Evolutionary conservation across 2,797 vertebrate genomes (phyloP).

Genomic region (Fistularia tabacaria): DNA sequence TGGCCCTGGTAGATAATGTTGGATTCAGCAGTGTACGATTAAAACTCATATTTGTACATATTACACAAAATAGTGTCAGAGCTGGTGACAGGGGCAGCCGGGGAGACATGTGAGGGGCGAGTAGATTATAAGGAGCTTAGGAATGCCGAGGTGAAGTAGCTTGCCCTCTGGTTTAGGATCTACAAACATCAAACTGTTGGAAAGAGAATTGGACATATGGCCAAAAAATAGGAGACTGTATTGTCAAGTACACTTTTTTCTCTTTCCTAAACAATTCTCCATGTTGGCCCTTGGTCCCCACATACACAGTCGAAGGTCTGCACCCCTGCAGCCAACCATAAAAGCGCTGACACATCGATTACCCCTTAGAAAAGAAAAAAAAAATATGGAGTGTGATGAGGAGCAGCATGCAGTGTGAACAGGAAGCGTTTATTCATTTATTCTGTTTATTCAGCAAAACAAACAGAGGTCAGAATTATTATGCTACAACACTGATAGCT

Average conservation of each 20-base stretch:
- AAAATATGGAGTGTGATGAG: slow-evolving; percentile 47
- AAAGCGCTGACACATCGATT: slow-evolving; percentile 73
- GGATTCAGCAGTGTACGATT: slow-evolving; percentile 23
- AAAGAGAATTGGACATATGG: slow-evolving; percentile 33
- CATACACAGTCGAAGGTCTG: slow-evolving; percentile 41
- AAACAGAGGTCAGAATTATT: slow-evolving; percentile 68
- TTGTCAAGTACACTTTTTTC: slow-evolving; percentile 20
- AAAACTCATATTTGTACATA: slow-evolving; percentile 30
- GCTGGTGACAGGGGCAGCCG: slow-evolving; percentile 19
- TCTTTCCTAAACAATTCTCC: slow-evolving; percentile 12
- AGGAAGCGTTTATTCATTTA: slow-evolving; percentile 65
- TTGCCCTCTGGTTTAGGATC: slow-evolving; percentile 22
- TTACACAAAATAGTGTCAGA: slow-evolving; percentile 27
- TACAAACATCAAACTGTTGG: slow-evolving; percentile 40
- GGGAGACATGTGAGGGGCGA: slow-evolving; percentile 16
- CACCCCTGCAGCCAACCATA: slow-evolving; percentile 58
- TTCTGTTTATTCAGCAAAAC: slow-evolving; percentile 74
- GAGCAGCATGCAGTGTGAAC: slow-evolving; percentile 36
- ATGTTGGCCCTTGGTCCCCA: slow-evolving; percentile 51
- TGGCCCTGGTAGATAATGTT: slow-evolving; percentile 27
- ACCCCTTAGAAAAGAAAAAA: slow-evolving; percentile 17
- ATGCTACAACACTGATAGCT: slow-evolving; percentile 57
- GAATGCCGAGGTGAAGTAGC: not conserved
- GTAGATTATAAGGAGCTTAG: slow-evolving; percentile 3
- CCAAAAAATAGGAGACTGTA: slow-evolving; percentile 24